Percentiles rank a stretch among this genome's conserved stretches.
These are phyloP conservation scores for Craterocephalus amniculus DNA, from an alignment of 2,797 vertebrate species.

Conservation along the genomic window DNA sequence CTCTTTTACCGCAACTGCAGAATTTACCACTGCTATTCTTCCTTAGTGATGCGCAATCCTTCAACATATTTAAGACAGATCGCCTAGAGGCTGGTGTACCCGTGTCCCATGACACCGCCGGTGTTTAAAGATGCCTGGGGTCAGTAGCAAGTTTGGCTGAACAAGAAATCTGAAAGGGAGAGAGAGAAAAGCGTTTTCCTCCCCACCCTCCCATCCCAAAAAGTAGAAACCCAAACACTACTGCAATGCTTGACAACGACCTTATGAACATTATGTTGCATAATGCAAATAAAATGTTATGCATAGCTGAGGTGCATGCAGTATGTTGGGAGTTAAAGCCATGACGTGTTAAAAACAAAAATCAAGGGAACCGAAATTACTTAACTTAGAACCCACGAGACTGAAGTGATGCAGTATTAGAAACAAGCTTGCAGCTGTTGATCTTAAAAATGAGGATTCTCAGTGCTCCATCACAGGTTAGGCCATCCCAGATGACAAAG, in stretches of 20 bases:
- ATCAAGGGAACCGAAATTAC: constrained; percentile 81
- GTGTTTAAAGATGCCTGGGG: constrained; percentile 52
- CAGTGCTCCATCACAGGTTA: constrained; percentile 83
- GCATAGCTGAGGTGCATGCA: constrained; percentile 84
- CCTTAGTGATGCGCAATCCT: constrained; percentile 48
- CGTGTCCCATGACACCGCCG: constrained; percentile 68
- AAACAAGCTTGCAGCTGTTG: constrained; percentile 84
- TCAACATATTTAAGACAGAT: constrained; percentile 40
- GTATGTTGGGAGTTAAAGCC: constrained; percentile 76
- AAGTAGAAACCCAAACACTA: constrained; percentile 46
- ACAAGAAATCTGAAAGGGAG: constrained; percentile 80
- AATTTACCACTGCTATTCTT: constrained; percentile 53
- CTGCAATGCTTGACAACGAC: constrained; percentile 65
- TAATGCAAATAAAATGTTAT: constrained; percentile 73
- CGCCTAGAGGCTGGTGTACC: constrained; percentile 60
- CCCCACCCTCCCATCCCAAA: constrained; percentile 46
- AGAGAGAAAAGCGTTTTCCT: constrained; percentile 79
- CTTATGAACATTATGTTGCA: constrained; percentile 63
- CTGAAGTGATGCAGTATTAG: constrained; percentile 84
- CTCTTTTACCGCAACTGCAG: constrained; percentile 48
- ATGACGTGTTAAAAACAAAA: constrained; percentile 70
- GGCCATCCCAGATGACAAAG: constrained; percentile 80
- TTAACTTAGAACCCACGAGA: constrained; percentile 85
- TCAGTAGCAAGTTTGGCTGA: constrained; percentile 68
- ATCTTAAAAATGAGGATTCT: constrained; percentile 84